Base-by-base conservation (phyloP, 2,113 vertebrate species). In the Muntiacus muntjak region DNA sequence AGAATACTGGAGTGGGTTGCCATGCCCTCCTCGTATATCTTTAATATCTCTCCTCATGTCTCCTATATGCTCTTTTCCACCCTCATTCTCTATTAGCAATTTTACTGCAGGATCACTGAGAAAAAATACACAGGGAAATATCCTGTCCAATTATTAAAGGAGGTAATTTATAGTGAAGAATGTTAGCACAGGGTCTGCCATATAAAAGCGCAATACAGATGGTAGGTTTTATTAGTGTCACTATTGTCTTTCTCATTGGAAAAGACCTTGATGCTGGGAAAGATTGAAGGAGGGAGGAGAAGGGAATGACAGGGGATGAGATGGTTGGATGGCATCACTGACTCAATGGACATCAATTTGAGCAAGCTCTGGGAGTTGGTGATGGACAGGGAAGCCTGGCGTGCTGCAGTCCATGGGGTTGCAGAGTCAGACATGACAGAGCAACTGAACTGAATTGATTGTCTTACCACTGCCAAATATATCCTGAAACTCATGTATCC, bases 161-260 rank as follows among this genome's bases (percentile, higher is more conserved):
- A 93, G 90, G 83, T 86, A 50, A 95, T 67, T 90, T 50, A 60
- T 19, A 50, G 10, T 43, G 71, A 97, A 71, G 76, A 81, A 67
- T 16, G 52, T 43, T 26, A 93, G 84, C 84, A 86, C 10, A 45
- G n/a, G 23, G 55, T 25, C 71, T 28, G 16, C 58, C 79, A 36
- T 43, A 67, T 21, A 87, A 78, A 95, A 33, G n/a, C 74, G 87
- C 7, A 25, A 89, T 89, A 43, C 25, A 87, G 79, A 71, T 62
- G 36, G 33, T 87, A 91, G 52, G 64, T 82, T 98, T 98, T 92
- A 87, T 96, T 40, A 50, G 36, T 6, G 40, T 58, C 40, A 50
- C 87, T 45, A 67, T 16, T 28, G 55, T 71, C n/a, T 71, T 71
- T 36, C 64, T 71, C n/a, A 36, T 12, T 71, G 64, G 33, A 36